Percentiles rank a stretch among this genome's conserved stretches.
phyloP scores from a whole-genome alignment of 2,888 invertebrate genomes.

The Spisula subtruncata region DNA sequence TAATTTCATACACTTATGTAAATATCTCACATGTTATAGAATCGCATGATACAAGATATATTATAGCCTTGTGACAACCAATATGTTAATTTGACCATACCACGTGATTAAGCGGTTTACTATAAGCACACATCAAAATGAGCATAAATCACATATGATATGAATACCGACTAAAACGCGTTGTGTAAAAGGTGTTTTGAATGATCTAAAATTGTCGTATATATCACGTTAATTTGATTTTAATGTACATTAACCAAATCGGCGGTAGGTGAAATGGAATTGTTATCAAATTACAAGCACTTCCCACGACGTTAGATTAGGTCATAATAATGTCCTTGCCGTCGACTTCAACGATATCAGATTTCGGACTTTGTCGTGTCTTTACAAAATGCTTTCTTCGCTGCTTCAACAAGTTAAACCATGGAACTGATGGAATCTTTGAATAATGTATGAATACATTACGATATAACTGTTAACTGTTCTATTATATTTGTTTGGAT shows the following conservation, averaged over 20 bases:
- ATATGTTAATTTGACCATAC: background rate
- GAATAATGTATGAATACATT: no score
- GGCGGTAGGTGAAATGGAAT: constrained; percentile 64
- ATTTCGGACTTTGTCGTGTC: background rate
- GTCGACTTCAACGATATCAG: background rate
- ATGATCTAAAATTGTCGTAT: constrained; percentile 58
- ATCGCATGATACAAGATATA: background rate
- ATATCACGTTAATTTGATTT: constrained; percentile 68
- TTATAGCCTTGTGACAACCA: background rate
- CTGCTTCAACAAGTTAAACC: no score
- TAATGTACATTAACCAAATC: constrained; percentile 69
- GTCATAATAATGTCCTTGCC: background rate
- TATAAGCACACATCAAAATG: constrained; percentile 21
- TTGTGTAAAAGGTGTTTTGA: constrained; percentile 43
- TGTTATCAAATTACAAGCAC: constrained; percentile 54
- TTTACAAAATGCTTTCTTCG: no score
- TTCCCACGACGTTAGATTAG: constrained; percentile 51
- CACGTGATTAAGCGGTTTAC: constrained; percentile 12
- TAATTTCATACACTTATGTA: background rate
- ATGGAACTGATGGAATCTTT: no score
- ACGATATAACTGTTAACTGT: no score
- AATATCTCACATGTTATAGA: background rate
- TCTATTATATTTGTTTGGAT: no score
- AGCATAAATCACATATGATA: constrained; percentile 51
- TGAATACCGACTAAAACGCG: constrained; percentile 41